A percentile compares a stretch with the other conserved stretches of the same genome.
Conservation (phyloP, 2,113 vertebrate genomes). For the Lates calcarifer region DNA sequence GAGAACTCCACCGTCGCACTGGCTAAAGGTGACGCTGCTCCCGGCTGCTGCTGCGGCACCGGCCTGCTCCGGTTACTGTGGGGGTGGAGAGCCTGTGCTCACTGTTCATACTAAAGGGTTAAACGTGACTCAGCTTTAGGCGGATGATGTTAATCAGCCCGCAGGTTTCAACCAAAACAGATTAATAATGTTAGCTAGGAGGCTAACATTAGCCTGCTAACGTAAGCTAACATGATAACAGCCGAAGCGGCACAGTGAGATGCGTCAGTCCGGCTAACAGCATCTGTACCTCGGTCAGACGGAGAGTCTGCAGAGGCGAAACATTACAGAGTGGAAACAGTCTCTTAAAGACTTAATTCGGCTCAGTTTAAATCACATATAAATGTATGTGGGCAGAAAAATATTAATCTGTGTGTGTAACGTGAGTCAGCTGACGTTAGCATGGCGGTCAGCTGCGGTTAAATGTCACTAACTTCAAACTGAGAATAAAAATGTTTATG, state of each 20-base stretch:
- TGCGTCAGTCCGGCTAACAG: neutral
- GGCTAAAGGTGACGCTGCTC: slow-evolving; percentile 86
- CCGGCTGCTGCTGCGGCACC: neutral
- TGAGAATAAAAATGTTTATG: neutral
- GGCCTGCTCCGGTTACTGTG: neutral
- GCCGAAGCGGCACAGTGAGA: neutral
- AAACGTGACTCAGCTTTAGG: neutral
- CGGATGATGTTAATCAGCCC: neutral
- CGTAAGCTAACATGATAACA: neutral
- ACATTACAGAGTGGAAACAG: neutral
- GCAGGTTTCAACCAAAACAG: neutral
- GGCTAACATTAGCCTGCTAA: slow-evolving; percentile 7
- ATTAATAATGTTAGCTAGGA: neutral
- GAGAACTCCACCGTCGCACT: slow-evolving; percentile 90
- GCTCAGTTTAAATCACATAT: neutral
- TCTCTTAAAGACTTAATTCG: neutral
- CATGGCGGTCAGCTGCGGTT: neutral
- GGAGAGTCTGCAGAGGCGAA: too few relatives aligned
- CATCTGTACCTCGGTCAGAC: accelerated
- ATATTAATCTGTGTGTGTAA: neutral
- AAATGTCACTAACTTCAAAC: neutral
- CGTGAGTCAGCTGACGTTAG: slow-evolving; percentile 36
- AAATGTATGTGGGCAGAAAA: too few relatives aligned
- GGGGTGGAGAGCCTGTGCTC: neutral
- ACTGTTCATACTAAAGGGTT: neutral